A percentile compares a stretch with the other conserved stretches of the same genome.
Conservation (phyloP, 1,140 invertebrate species). For the Plectrocnemia conspersa region DNA sequence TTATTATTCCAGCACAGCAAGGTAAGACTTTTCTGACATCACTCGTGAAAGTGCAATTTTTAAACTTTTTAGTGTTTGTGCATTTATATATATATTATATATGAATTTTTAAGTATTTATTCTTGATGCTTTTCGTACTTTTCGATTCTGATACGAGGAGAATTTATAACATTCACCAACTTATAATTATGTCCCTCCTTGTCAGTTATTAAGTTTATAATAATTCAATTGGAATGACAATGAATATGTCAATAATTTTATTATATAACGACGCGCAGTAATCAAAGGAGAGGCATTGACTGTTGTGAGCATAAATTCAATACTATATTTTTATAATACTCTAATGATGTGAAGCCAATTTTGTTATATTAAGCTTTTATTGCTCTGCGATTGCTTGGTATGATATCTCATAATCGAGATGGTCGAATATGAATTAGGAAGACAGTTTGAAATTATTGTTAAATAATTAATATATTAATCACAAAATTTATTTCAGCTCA, state of each 20-base stretch:
- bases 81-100: too few species aligned
- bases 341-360: not conserved
- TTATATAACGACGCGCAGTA: too few species aligned
- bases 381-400: conserved; percentile 20
- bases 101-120: conserved; percentile 22
- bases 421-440: conserved; percentile 10
- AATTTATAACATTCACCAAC: too few species aligned
- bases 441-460: too few species aligned
- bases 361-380: conserved; percentile 22
- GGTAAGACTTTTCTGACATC: conserved; percentile 58
- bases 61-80: conserved; percentile 30
- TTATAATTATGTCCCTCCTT: not conserved
- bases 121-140: conserved; percentile 17
- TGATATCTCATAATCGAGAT: conserved; percentile 9
- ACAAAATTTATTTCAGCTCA: too few species aligned
- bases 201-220: conserved; percentile 7
- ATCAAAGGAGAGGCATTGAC: not conserved
- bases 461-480: too few species aligned
- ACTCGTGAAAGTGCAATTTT: too few species aligned
- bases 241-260: not conserved
- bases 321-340: not conserved
- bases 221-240: conserved; percentile 2
- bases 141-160: too few species aligned
- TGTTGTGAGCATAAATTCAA: not conserved
- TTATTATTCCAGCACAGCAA: conserved; percentile 98